phyloP scores from a whole-genome alignment of 2,797 vertebrate species.

The Enteromius mattozi region DNA sequence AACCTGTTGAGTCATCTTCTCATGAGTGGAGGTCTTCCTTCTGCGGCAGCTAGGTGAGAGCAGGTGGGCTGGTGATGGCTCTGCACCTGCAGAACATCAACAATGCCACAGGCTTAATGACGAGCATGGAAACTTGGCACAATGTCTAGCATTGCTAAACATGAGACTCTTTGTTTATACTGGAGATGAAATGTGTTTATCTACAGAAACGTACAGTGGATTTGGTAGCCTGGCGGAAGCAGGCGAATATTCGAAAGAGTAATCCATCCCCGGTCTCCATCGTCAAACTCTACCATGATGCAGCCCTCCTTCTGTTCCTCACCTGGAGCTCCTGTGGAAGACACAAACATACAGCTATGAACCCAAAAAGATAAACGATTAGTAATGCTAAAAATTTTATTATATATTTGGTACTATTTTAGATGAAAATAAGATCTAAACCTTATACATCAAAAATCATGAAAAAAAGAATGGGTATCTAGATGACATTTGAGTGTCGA shows the following conservation, averaged over 20 bases:
- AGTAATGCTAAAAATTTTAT: background rate
- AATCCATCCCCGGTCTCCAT: constrained; percentile 94
- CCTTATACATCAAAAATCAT: background rate
- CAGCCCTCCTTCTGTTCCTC: constrained; percentile 89
- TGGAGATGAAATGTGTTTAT: constrained; percentile 6
- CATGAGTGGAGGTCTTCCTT: constrained; percentile 77
- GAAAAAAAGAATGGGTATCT: background rate
- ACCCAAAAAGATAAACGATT: background rate
- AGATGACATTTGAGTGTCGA: background rate
- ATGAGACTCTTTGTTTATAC: background rate
- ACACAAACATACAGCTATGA: constrained; percentile 14
- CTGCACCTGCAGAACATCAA: constrained; percentile 81
- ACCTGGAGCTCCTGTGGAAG: constrained; percentile 73
- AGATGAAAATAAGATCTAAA: background rate
- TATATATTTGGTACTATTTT: background rate
- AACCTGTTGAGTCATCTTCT: constrained; percentile 69
- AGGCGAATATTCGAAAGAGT: constrained; percentile 90
- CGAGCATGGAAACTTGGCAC: background rate
- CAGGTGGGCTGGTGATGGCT: constrained; percentile 90
- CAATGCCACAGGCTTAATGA: constrained; percentile 7
- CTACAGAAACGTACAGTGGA: constrained; percentile 83
- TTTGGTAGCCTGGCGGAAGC: constrained; percentile 94
- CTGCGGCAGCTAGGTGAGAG: constrained; percentile 84
- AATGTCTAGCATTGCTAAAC: background rate
- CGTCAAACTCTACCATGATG: constrained; percentile 95